A percentile compares a stretch with the other conserved stretches of the same genome.
Conservation (phyloP, 2,888 invertebrate genomes). For the Trichacis sp. region DNA sequence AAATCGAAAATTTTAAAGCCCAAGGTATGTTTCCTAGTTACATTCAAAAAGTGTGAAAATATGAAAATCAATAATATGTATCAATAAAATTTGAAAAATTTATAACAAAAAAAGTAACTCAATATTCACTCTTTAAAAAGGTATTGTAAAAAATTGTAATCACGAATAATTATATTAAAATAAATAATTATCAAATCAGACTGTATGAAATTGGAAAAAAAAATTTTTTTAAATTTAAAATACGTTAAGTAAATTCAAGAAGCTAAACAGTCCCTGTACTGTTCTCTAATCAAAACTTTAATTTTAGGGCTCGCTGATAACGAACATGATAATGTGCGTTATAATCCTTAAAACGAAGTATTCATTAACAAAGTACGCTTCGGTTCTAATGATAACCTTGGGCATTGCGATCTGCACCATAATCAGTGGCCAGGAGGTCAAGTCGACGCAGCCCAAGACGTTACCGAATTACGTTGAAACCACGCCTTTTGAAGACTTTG, state of each 20-base stretch:
- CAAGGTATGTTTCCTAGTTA: not conserved
- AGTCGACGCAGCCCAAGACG: slow-evolving; percentile 67
- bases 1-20: too few species aligned
- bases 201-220: too few species aligned
- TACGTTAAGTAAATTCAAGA: too few species aligned
- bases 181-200: too few species aligned
- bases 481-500: slow-evolving; percentile 70
- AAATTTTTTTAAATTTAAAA: too few species aligned
- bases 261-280: too few species aligned
- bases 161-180: too few species aligned
- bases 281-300: not conserved
- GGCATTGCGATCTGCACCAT: slow-evolving; percentile 94
- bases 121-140: too few species aligned
- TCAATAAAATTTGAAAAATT: too few species aligned
- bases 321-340: slow-evolving; percentile 95
- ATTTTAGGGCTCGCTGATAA: slow-evolving; percentile 90
- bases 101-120: too few species aligned
- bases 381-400: slow-evolving; percentile 92
- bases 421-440: slow-evolving; percentile 82
- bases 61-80: too few species aligned
- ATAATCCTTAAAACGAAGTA: slow-evolving; percentile 88
- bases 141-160: too few species aligned
- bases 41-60: not conserved
- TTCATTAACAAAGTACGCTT: slow-evolving; percentile 85
- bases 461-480: slow-evolving; percentile 64